These are phyloP conservation scores for Matsumyia berberina DNA, from an alignment of 2,888 invertebrate species.

Conservation along the genomic window DNA sequence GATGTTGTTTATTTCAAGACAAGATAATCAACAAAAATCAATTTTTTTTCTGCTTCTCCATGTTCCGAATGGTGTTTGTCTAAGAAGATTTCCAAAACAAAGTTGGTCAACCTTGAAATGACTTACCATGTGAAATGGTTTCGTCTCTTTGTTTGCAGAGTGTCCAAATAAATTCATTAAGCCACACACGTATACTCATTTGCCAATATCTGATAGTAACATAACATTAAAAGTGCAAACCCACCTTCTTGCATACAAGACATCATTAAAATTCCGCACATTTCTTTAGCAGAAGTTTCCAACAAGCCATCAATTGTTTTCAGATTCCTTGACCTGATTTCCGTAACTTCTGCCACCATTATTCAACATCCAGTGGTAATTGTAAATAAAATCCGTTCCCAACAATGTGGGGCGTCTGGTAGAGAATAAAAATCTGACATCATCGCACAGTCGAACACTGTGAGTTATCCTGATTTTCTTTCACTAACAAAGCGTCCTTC, in stretches of 20 bases:
- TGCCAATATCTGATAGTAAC: not conserved
- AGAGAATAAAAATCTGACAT: slow-evolving; percentile 60
- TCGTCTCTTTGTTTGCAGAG: not conserved
- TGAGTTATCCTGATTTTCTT: slow-evolving; percentile 20
- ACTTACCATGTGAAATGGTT: not conserved
- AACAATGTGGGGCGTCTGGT: slow-evolving; percentile 8
- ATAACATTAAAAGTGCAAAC: no score
- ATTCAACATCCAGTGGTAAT: not conserved
- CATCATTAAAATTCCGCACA: slow-evolving; percentile 14
- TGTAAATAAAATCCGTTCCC: slow-evolving; percentile 9
- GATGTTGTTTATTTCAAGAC: not conserved
- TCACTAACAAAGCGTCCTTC: slow-evolving; percentile 24
- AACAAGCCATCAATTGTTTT: slow-evolving; percentile 14
- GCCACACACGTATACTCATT: not conserved
- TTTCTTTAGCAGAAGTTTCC: slow-evolving; percentile 2
- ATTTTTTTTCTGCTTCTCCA: not conserved
- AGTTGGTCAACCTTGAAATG: slow-evolving; percentile 15
- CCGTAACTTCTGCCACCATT: slow-evolving; percentile 4
- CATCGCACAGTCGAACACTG: slow-evolving; percentile 32
- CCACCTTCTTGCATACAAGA: slow-evolving; percentile 9
- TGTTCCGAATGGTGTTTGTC: not conserved
- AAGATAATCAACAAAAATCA: slow-evolving; percentile 6
- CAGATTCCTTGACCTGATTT: slow-evolving; percentile 61
- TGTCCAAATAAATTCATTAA: slow-evolving; percentile 1
- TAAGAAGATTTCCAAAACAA: not conserved